Evolutionary conservation across 2,797 vertebrate species (phyloP).

Genomic region (Columba guinea): DNA sequence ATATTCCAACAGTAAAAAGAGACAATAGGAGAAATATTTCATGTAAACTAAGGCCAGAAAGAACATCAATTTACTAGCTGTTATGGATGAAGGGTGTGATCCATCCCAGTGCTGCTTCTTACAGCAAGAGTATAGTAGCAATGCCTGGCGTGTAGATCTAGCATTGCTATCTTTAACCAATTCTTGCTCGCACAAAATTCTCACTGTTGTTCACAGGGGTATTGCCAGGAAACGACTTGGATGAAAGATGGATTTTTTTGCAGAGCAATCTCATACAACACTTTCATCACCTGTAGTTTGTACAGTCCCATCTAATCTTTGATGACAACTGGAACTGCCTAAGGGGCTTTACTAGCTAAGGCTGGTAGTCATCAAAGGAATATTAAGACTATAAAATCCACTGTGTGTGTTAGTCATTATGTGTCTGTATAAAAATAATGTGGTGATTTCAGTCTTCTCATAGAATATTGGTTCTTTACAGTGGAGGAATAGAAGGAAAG

Average conservation of each 20-base stretch:
- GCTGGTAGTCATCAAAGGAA: constrained; percentile 9
- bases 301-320: constrained; percentile 24
- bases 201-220: background rate
- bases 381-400: background rate
- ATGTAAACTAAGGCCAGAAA: background rate
- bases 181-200: constrained; percentile 27
- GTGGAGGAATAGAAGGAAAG: background rate
- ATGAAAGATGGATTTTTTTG: constrained; percentile 24
- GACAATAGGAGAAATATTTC: background rate
- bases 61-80: background rate
- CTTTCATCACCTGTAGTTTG: constrained; percentile 45
- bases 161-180: background rate
- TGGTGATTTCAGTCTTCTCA: background rate
- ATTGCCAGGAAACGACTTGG: constrained; percentile 13
- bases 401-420: background rate
- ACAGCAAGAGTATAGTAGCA: background rate
- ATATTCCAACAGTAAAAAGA: background rate
- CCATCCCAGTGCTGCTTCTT: background rate
- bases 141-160: background rate
- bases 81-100: background rate
- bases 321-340: constrained; percentile 39
- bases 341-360: background rate
- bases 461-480: background rate
- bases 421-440: background rate
- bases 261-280: background rate